phyloP scores from a whole-genome alignment of 2,113 vertebrate genomes.

The Nerophis ophidion region DNA sequence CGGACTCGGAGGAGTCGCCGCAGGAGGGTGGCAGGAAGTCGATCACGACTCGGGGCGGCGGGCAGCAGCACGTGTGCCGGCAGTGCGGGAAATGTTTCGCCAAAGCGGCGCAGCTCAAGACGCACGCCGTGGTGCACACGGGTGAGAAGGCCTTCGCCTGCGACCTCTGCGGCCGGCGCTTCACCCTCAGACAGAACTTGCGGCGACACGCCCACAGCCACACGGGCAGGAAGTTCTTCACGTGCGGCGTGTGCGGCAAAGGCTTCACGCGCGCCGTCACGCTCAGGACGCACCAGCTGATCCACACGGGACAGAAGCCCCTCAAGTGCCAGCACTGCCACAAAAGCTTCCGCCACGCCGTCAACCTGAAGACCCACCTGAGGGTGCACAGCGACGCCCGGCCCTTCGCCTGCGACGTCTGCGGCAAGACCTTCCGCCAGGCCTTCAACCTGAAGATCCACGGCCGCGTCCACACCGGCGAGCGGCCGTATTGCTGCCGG shows the following conservation, averaged over 20 bases:
- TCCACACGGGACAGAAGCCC: conserved; percentile 69
- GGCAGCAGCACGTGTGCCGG: conserved; percentile 50
- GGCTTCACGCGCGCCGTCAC: conserved; percentile 68
- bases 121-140: conserved; percentile 59
- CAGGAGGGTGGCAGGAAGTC: conserved; percentile 51
- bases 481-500: conserved; percentile 64
- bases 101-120: conserved; percentile 63
- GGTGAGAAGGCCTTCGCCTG: conserved; percentile 64
- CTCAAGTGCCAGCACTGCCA: conserved; percentile 57
- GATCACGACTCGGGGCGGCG: conserved; percentile 48
- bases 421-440: conserved; percentile 67
- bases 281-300: conserved; percentile 63
- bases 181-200: conserved; percentile 68
- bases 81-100: conserved; percentile 64
- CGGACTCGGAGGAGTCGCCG: not conserved
- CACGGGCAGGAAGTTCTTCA: conserved; percentile 53
- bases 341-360: conserved; percentile 63
- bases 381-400: conserved; percentile 61
- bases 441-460: conserved; percentile 71
- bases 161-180: conserved; percentile 60
- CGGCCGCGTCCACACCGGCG: conserved; percentile 65
- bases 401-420: conserved; percentile 63
- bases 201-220: conserved; percentile 62
- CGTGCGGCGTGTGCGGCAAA: conserved; percentile 59
- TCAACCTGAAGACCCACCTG: conserved; percentile 68